Percentiles rank a stretch among this genome's conserved stretches.
phyloP scores from a whole-genome alignment of 2,113 vertebrate species.

The Nettapus auritus region DNA sequence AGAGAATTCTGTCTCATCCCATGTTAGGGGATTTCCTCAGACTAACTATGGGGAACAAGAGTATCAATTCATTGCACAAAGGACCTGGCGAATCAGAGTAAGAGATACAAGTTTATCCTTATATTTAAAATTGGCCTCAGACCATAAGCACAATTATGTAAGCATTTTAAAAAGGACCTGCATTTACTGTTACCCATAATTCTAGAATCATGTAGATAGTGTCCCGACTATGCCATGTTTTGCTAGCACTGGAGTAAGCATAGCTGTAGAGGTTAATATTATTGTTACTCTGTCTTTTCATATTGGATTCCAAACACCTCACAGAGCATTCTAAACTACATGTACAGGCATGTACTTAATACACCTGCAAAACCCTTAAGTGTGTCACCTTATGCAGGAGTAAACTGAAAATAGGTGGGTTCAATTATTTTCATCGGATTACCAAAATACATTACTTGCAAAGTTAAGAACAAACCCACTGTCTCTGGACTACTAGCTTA shows the following conservation, averaged over 20 bases:
- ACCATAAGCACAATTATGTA: not conserved
- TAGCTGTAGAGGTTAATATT: not conserved
- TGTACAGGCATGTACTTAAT: not conserved
- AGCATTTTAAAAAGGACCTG: not conserved
- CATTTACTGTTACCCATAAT: not conserved
- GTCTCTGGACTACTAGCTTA: not conserved
- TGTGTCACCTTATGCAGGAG: not conserved
- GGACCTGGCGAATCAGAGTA: not conserved
- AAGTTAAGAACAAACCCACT: not conserved
- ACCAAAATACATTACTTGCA: not conserved
- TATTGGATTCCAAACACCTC: not conserved
- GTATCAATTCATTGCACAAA: not conserved
- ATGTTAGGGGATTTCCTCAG: not conserved
- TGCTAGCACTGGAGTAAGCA: not conserved
- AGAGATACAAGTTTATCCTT: not conserved
- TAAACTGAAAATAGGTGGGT: not conserved
- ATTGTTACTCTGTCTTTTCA: not conserved
- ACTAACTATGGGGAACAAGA: not conserved
- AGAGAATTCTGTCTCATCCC: not conserved
- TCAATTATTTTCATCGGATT: not conserved
- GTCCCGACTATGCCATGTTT: not conserved
- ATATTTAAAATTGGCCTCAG: not conserved
- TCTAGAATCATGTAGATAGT: not conserved
- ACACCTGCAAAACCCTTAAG: not conserved
- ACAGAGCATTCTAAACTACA: not conserved